Conservation (phyloP, 2,888 invertebrate species). For the Heteromurus nitidus region DNA sequence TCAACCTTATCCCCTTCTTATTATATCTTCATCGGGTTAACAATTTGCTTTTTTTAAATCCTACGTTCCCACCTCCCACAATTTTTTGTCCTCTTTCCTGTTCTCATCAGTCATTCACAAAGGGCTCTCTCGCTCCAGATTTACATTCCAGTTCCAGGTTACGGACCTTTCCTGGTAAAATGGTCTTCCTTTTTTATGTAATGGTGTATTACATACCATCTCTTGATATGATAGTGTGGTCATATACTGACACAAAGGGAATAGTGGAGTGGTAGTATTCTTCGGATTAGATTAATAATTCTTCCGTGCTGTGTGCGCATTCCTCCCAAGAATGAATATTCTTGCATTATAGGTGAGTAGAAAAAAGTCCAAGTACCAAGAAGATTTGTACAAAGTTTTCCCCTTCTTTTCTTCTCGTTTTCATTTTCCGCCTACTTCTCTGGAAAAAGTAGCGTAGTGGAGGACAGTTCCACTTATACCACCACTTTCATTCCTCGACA, state of each 20-base stretch:
- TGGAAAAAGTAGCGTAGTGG: neutral
- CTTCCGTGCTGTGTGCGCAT: neutral
- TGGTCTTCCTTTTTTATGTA: neutral
- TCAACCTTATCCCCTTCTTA: constrained; percentile 24
- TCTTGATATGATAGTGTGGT: no score
- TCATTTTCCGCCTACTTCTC: constrained; percentile 24
- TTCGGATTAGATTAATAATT: constrained; percentile 51
- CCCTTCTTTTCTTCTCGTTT: constrained; percentile 22
- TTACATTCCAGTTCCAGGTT: no score
- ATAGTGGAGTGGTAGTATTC: constrained; percentile 8
- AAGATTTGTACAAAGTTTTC: constrained; percentile 32
- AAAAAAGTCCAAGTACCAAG: neutral
- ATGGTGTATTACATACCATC: no score
- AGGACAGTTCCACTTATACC: no score
- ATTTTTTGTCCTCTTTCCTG: constrained; percentile 34
- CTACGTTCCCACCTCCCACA: constrained; percentile 36
- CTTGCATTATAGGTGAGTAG: constrained; percentile 18
- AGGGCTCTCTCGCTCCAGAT: constrained; percentile 16
- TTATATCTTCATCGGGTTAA: constrained; percentile 13
- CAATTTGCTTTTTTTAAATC: neutral
- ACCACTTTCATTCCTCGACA: no score
- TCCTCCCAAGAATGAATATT: constrained; percentile 13
- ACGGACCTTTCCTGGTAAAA: neutral
- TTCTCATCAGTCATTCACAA: constrained; percentile 64
- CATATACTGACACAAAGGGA: neutral